Percentiles rank a stretch among this genome's conserved stretches.
Evolutionary conservation across 2,113 vertebrate species (phyloP).

Genomic region (Ellobius talpinus): DNA sequence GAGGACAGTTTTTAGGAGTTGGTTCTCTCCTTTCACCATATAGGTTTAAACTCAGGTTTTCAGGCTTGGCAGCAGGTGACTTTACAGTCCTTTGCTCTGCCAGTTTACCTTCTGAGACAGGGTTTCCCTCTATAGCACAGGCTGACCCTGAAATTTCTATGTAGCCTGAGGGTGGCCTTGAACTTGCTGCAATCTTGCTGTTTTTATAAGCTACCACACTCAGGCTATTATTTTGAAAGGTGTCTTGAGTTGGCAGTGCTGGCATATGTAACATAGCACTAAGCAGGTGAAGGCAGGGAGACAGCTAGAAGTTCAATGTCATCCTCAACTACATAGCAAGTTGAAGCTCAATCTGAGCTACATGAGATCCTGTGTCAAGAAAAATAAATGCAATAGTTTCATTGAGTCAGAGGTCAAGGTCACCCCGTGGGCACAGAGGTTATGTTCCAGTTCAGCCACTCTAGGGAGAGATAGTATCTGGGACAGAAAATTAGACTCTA

Average conservation of each 20-base stretch:
- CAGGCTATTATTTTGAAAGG: slow-evolving; percentile 2
- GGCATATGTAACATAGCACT: background rate
- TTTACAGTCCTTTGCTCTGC: background rate
- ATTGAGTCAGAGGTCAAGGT: slow-evolving; percentile 40
- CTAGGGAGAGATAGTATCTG: background rate
- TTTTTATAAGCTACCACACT: background rate
- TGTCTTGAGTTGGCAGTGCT: background rate
- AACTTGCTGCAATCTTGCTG: background rate
- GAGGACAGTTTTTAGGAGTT: background rate
- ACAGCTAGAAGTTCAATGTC: background rate
- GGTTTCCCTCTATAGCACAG: background rate
- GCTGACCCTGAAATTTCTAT: background rate
- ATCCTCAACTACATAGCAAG: background rate
- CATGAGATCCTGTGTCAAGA: background rate
- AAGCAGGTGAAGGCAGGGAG: background rate
- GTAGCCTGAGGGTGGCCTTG: background rate
- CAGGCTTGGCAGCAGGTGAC: background rate
- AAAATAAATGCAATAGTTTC: background rate
- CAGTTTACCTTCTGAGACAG: background rate
- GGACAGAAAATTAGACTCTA: slow-evolving; percentile 47
- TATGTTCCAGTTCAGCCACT: background rate
- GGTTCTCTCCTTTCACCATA: background rate
- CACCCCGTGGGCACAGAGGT: background rate
- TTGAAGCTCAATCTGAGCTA: background rate
- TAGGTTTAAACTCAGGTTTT: background rate